phyloP scores from a whole-genome alignment of 1,140 invertebrate species.

The Pectinophora gossypiella region DNA sequence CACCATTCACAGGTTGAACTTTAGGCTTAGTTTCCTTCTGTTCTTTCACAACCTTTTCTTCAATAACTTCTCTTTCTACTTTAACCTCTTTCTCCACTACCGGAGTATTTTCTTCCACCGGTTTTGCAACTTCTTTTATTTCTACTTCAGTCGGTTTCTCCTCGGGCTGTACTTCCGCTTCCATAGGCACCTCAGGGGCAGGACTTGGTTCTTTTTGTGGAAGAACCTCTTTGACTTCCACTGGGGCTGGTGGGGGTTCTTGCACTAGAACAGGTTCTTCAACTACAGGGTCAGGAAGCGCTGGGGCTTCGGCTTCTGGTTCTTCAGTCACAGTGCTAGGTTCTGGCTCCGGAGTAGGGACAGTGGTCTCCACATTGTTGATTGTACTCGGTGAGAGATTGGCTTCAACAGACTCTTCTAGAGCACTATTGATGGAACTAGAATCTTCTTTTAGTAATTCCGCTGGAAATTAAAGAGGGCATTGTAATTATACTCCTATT shows the following conservation, averaged over 20 bases:
- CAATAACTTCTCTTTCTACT: slow-evolving; percentile 20
- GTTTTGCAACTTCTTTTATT: slow-evolving; percentile 46
- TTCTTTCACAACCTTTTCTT: background rate
- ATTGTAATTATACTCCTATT: no score
- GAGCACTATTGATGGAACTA: slow-evolving; percentile 5
- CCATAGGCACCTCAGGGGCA: no score
- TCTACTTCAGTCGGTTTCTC: slow-evolving; percentile 34
- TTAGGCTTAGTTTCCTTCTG: slow-evolving; percentile 19
- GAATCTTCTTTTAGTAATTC: slow-evolving; percentile 22
- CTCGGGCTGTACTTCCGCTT: slow-evolving; percentile 7
- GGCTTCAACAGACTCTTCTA: background rate
- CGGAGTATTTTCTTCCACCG: no score
- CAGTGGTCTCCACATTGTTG: background rate
- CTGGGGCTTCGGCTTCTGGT: background rate
- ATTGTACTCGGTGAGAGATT: background rate
- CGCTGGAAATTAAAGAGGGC: no score
- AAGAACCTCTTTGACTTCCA: background rate
- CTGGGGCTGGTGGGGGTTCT: background rate
- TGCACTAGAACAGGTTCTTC: background rate
- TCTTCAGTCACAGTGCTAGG: background rate
- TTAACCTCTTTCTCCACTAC: slow-evolving; percentile 32
- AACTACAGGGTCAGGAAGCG: background rate
- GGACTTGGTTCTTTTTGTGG: background rate
- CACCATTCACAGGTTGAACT: slow-evolving; percentile 47
- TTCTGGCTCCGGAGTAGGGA: background rate